Evolutionary conservation across 2,797 vertebrate species (phyloP).

Genomic region (Pseudomugil tenellus): DNA sequence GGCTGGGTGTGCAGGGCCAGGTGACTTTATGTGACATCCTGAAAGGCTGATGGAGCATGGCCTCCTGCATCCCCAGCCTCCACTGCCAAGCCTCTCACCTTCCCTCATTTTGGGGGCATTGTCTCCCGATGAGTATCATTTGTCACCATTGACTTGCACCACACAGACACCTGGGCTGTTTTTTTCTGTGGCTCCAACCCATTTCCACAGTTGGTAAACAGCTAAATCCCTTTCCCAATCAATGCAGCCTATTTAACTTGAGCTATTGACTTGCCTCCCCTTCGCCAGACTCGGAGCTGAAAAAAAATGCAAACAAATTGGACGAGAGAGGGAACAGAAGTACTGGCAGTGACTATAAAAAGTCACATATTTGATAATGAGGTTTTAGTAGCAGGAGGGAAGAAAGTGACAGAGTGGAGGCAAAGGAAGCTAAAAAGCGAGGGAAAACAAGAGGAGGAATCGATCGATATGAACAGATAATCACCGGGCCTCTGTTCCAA

Average conservation of each 20-base stretch:
- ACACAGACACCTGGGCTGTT: constrained; percentile 34
- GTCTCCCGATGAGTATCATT: constrained; percentile 67
- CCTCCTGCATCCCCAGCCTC: constrained; percentile 35
- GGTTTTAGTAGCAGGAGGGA: constrained; percentile 51
- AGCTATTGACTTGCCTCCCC: constrained; percentile 68
- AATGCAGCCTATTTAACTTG: constrained; percentile 75
- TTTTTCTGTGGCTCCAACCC: constrained; percentile 35
- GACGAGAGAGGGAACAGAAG: constrained; percentile 56
- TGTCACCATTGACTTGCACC: constrained; percentile 60
- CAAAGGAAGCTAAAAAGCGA: constrained; percentile 13
- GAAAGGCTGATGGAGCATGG: constrained; percentile 53
- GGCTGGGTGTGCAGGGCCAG: constrained; percentile 32
- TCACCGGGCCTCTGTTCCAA: constrained; percentile 69
- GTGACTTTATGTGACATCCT: constrained; percentile 41
- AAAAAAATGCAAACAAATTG: constrained; percentile 74
- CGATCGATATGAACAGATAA: constrained; percentile 77
- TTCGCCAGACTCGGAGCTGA: constrained; percentile 54
- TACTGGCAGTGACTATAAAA: constrained; percentile 43
- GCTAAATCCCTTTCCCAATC: constrained; percentile 73
- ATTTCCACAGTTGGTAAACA: constrained; percentile 77
- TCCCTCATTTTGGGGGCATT: constrained; percentile 53
- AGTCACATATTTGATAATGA: constrained; percentile 72
- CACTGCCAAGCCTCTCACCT: constrained; percentile 47
- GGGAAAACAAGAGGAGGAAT: constrained; percentile 62
- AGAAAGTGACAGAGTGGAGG: constrained; percentile 44